These are phyloP conservation scores for Balaeniceps rex DNA, from an alignment of 2,113 vertebrate genomes.

Conservation along the genomic window DNA sequence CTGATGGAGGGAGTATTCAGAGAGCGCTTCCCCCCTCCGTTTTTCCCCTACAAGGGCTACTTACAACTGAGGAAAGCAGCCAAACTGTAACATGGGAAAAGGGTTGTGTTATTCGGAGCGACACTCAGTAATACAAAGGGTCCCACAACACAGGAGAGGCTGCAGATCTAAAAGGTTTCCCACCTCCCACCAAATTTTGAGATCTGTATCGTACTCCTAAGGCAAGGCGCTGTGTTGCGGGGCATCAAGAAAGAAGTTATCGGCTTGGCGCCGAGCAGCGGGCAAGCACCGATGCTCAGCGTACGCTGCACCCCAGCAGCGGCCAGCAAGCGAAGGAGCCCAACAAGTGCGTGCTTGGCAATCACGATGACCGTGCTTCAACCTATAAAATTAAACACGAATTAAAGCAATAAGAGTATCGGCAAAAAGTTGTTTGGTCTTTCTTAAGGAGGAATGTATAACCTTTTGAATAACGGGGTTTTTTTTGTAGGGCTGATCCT, in stretches of 20 bases:
- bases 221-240: fast-evolving
- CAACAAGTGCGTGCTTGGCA: not conserved
- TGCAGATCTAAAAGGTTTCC: not conserved
- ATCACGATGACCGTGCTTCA: not conserved
- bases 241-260: not conserved
- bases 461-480: not conserved
- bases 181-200: not conserved
- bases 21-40: not conserved
- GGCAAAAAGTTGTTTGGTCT: not conserved
- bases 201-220: not conserved
- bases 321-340: fast-evolving
- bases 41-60: not conserved
- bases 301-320: not conserved
- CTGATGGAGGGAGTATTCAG: not conserved
- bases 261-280: fast-evolving
- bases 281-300: fast-evolving
- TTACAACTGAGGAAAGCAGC: not conserved
- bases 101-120: not conserved
- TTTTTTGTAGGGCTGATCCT: not conserved
- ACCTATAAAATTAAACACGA: no score
- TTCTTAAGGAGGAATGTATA: not conserved
- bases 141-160: not conserved
- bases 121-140: not conserved
- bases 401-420: not conserved
- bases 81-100: not conserved